A percentile compares a stretch with the other conserved stretches of the same genome.
phyloP scores from a whole-genome alignment of 2,797 vertebrate genomes.

The Malacoraja senta region DNA sequence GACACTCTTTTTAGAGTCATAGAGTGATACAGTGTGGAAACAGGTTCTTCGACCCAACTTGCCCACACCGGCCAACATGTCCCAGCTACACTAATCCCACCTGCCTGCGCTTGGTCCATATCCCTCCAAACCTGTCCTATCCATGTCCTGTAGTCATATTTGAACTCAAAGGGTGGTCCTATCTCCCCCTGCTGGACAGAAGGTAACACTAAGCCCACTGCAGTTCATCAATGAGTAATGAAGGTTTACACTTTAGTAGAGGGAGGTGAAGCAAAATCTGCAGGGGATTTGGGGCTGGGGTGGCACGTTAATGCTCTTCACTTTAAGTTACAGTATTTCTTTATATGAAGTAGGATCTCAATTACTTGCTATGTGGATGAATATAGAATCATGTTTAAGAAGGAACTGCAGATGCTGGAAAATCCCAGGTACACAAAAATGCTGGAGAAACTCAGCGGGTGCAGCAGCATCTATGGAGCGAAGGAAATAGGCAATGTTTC shows the following conservation, averaged over 20 bases:
- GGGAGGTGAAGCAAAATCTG: background rate
- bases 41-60: too few species aligned
- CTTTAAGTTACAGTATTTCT: background rate
- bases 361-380: background rate
- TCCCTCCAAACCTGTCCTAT: too few species aligned
- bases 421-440: too few species aligned
- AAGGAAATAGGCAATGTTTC: too few species aligned
- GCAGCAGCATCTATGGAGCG: too few species aligned
- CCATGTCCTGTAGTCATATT: background rate
- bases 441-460: too few species aligned
- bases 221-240: background rate
- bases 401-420: too few species aligned
- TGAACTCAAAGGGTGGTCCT: background rate
- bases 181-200: background rate
- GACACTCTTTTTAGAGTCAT: background rate
- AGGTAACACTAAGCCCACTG: background rate
- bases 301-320: background rate
- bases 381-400: too few species aligned
- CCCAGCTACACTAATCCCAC: too few species aligned
- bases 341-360: background rate
- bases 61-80: too few species aligned
- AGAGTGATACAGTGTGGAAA: too few species aligned
- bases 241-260: background rate
- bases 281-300: background rate
- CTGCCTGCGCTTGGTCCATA: too few species aligned